Evolutionary conservation across 2,113 vertebrate species (phyloP).

Genomic region (Psettodes erumei): DNA sequence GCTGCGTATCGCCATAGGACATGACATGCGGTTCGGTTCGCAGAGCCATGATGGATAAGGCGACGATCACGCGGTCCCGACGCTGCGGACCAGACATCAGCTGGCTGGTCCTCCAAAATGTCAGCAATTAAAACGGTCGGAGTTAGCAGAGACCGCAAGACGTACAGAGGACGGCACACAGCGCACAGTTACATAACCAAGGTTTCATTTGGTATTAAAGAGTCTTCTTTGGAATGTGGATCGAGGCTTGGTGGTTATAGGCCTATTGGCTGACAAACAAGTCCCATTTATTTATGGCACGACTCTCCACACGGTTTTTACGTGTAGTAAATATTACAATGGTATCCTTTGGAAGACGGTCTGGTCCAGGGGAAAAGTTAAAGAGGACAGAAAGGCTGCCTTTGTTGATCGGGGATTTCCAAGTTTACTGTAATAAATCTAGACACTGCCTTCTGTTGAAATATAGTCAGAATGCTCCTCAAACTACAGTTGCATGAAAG

Average conservation of each 20-base stretch:
- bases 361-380: neutral
- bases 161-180: neutral
- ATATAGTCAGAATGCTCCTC: too few relatives aligned
- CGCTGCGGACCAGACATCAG: neutral
- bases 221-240: conserved; percentile 8
- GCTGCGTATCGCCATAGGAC: neutral
- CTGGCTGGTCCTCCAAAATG: neutral
- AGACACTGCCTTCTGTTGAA: neutral
- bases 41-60: too few relatives aligned
- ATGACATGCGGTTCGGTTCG: neutral
- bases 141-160: neutral
- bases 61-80: neutral
- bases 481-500: conserved; percentile 2
- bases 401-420: conserved; percentile 58
- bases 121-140: neutral
- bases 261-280: conserved; percentile 39
- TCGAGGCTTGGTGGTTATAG: conserved; percentile 36
- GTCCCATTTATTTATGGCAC: conserved; percentile 19
- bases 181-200: conserved; percentile 48
- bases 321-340: conserved; percentile 31
- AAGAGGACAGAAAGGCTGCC: conserved; percentile 27
- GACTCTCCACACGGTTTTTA: conserved; percentile 20
- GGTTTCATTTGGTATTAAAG: neutral
- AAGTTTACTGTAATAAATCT: neutral
- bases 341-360: conserved; percentile 1